Evolutionary conservation across 2,888 invertebrate species (phyloP), one percentile per base, ranked within the genome.

Genomic region (Troides oblongomaculatus): DNA sequence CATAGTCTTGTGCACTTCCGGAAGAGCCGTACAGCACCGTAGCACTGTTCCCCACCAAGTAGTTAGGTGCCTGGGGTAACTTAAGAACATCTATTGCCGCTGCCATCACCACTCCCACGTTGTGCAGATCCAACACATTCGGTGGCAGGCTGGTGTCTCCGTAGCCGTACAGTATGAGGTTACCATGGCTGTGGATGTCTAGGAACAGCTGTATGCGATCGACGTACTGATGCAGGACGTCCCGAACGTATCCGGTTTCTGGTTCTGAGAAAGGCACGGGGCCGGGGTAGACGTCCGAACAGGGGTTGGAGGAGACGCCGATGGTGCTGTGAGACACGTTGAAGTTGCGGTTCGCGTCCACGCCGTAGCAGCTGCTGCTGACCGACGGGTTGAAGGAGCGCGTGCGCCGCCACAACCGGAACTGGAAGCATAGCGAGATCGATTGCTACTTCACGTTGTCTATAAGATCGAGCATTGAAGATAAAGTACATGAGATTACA

Each of bases 151-250:
- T 77, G 0, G 68, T 70, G 46, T 84, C 93, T 25, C 94, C 95
- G 90, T 93, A 95, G 2, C 94, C 95, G 76, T 94, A 95, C 1
- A 95, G 81, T 64, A 95, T 77, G 74, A 92, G 94, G 76, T 93
- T 93, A 39, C 96, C 96, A 75, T 94, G 95, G 12, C 96, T 95
- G 82, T 97, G 97, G 46, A 97, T 88, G 10, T 95, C 94, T 72
- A 96, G 78, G 71, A 79, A 84, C 3, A 85, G 23, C 66, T 83
- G 79, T 6, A 79, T 81, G 0, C 85, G 71, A 39, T 76, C 76
- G 0, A 76, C 12, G 64, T 85, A 66, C 50, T 82, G 78, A 0
- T 72, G 65, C 64, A 96, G 83, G 61, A 94, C 89, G 72, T 94
- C 93, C 21, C 94, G 86, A 1, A 96, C 77, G 73, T 84, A 87